Evolutionary conservation across 2,113 vertebrate species (phyloP).

Genomic region (Vidua chalybeata): DNA sequence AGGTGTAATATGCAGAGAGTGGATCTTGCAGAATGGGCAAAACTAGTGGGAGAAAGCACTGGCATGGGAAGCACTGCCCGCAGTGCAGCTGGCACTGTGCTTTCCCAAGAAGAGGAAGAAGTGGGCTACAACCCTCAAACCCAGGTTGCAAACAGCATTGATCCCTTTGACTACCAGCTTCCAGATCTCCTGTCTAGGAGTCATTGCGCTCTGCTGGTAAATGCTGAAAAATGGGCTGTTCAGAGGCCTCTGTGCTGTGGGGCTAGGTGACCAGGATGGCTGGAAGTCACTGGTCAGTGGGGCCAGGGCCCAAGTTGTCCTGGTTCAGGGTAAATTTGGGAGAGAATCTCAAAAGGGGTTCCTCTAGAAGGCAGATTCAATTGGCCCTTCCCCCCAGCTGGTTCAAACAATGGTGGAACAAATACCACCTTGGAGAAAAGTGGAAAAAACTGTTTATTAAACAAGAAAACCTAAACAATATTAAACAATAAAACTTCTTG

Average conservation of each 20-base stretch:
- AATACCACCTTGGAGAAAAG: no score
- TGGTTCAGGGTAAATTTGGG: no score
- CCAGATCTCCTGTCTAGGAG: neutral
- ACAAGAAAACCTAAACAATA: no score
- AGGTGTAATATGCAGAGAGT: neutral
- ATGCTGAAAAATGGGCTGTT: accelerated
- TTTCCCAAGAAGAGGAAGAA: neutral
- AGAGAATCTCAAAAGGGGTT: no score
- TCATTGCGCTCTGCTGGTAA: neutral
- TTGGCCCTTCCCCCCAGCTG: no score
- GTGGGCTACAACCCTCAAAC: neutral
- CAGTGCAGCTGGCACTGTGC: accelerated
- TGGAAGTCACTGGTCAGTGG: neutral
- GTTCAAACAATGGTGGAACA: no score
- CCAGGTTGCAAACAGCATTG: neutral
- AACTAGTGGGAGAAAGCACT: neutral
- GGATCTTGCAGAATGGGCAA: neutral
- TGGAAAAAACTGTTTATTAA: no score
- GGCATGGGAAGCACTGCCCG: accelerated
- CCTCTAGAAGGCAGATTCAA: no score
- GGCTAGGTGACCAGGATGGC: neutral
- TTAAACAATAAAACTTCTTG: no score
- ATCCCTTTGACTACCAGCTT: neutral
- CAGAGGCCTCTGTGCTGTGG: neutral
- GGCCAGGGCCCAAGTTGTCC: neutral